Conservation (phyloP, 2,113 vertebrate genomes). For the Circaetus gallicus region DNA sequence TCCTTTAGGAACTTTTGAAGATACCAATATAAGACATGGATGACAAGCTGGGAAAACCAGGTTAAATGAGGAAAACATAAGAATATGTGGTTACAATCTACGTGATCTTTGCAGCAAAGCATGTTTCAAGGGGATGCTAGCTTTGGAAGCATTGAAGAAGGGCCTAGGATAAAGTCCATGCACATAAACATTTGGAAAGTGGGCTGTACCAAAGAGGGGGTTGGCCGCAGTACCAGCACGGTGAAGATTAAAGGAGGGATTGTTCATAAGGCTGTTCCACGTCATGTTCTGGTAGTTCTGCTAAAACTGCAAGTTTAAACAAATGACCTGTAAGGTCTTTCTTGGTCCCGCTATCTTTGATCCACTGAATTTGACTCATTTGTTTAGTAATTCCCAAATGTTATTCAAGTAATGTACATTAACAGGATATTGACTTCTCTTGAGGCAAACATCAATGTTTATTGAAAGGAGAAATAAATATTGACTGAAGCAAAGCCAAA, state of each 20-base stretch:
- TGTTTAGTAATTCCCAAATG: conserved; percentile 53
- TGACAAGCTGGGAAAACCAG: background rate
- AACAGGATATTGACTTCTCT: conserved; percentile 57
- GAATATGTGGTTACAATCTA: background rate
- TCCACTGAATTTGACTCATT: conserved; percentile 29
- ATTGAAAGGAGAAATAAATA: conserved; percentile 57
- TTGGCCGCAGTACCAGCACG: background rate
- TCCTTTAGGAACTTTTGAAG: background rate
- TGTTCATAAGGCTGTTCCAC: background rate
- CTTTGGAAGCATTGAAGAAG: background rate
- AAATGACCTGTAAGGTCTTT: background rate
- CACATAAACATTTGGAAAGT: background rate
- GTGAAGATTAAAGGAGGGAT: background rate
- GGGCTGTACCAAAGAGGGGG: background rate
- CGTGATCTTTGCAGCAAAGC: background rate
- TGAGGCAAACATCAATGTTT: conserved; percentile 53
- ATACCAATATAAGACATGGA: accelerated
- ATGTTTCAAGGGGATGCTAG: background rate
- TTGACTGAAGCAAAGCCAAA: conserved; percentile 43
- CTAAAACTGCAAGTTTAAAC: conserved; percentile 1
- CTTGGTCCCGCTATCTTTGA: background rate
- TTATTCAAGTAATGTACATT: conserved; percentile 48
- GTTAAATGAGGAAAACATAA: background rate
- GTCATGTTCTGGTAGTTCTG: background rate
- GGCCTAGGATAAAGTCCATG: background rate